Evolutionary conservation across 2,113 vertebrate genomes (phyloP).

Genomic region (Gadus macrocephalus): DNA sequence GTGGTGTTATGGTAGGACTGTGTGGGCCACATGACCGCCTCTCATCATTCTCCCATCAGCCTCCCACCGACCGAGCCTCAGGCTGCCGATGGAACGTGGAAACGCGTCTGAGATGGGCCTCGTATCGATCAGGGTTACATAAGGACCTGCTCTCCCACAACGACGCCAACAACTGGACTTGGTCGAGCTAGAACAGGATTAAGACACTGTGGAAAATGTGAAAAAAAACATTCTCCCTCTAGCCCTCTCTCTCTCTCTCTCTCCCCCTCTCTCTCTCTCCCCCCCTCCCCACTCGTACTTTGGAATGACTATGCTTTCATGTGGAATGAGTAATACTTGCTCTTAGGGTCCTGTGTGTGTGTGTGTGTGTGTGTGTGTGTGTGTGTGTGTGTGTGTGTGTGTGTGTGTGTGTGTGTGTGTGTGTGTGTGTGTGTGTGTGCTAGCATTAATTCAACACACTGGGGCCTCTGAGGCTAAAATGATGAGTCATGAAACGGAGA

Average conservation of each 20-base stretch:
- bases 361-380: slow-evolving; percentile 22
- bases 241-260: slow-evolving; percentile 37
- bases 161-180: not conserved
- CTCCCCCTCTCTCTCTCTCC: not conserved
- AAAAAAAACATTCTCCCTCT: slow-evolving; percentile 5
- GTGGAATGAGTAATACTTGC: slow-evolving; percentile 67
- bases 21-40: no score
- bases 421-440: not conserved
- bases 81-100: no score
- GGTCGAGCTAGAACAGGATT: slow-evolving; percentile 21
- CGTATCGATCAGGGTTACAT: no score
- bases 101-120: no score
- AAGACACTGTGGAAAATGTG: slow-evolving; percentile 47
- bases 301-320: slow-evolving; percentile 64
- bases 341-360: slow-evolving; percentile 50
- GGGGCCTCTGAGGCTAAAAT: slow-evolving; percentile 43
- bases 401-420: slow-evolving; percentile 7
- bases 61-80: no score
- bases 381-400: slow-evolving; percentile 15
- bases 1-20: no score
- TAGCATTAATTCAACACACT: not conserved
- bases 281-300: slow-evolving; percentile 46
- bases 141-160: no score
- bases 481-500: slow-evolving; percentile 58
- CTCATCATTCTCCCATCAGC: no score